Evolutionary conservation across 2,888 invertebrate species (phyloP), one percentile per base, ranked within the genome.

Genomic region (Pachliopta kotzebuea): DNA sequence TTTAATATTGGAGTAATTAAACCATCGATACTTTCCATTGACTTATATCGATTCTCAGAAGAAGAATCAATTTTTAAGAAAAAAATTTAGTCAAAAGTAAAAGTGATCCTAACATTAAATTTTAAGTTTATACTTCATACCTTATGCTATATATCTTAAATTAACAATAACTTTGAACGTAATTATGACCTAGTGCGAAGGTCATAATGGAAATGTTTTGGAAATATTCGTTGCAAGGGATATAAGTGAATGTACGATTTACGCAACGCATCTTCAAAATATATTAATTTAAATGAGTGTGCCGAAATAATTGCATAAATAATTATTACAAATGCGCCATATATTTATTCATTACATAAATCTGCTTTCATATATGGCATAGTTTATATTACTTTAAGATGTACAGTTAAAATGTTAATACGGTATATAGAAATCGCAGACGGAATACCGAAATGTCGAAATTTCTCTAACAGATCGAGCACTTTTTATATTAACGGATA

Each of bases 191-290:
- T 20, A 14, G 9, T 23, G 2, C 0, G 50, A 52, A 52, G 20
- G 50, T 52, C 50, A 21, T 52, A 8, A 21, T 21, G 7, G 18
- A 17, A 54, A 26, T 31, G 45, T 45, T 26, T 58, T 50, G 20
- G 4, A 52, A 31, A 49, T 56, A 65, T 4, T 21, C 49, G 42
- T 49, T 55, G 31, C 49, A 65, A 61, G 60, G 56, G 65, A 62
- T 53, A 26, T 26, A 23, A 61, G 64, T 61, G 65, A 61, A 65
- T 50, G 65, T 65, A 45, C 20, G 26, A 24, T 62, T 65, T 62
- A 50, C 58, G 62, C 55, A 62, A 62, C 55, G 29, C 58, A 50
- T 61, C 60, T 53, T 57, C 62, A 62, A 62, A 61, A 65, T 60
- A n/a, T 53, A 58, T 58, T 21, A 31, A 50, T 59, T 29, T 18